phyloP scores from a whole-genome alignment of 2,888 invertebrate species.

The Branchellion lobata region DNA sequence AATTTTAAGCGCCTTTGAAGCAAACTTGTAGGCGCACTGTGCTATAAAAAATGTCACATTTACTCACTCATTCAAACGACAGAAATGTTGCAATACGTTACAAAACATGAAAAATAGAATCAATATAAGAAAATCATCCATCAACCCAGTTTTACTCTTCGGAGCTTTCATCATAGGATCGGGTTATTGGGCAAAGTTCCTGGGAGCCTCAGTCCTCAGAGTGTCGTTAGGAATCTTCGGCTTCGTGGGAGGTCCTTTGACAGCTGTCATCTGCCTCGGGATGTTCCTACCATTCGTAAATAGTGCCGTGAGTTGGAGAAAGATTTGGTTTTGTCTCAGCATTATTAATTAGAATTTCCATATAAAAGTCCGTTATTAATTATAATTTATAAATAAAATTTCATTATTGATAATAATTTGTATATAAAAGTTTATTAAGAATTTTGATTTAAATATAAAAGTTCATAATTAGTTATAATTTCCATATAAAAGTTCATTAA shows the following conservation, averaged over 20 bases:
- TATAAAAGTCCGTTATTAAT: not conserved
- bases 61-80: too few species aligned
- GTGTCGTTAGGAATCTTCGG: conserved; percentile 58
- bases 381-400: not conserved
- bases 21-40: too few species aligned
- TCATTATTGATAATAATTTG: too few species aligned
- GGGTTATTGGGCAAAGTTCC: conserved; percentile 54
- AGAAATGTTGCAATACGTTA: too few species aligned
- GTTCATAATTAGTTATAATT: too few species aligned
- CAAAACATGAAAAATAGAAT: too few species aligned
- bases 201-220: conserved; percentile 55
- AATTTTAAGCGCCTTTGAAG: too few species aligned
- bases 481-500: too few species aligned
- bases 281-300: conserved; percentile 57
- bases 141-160: conserved; percentile 53
- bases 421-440: too few species aligned
- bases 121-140: too few species aligned
- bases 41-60: too few species aligned
- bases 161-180: conserved; percentile 54
- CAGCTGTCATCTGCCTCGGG: conserved; percentile 55
- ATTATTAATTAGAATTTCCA: not conserved
- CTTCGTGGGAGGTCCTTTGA: conserved; percentile 58
- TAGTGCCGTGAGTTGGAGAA: conserved; percentile 55
- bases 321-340: not conserved
- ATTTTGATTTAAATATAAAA: too few species aligned